Conservation (phyloP, 2,888 invertebrate species). For the Xanthorhoe spadicearia region DNA sequence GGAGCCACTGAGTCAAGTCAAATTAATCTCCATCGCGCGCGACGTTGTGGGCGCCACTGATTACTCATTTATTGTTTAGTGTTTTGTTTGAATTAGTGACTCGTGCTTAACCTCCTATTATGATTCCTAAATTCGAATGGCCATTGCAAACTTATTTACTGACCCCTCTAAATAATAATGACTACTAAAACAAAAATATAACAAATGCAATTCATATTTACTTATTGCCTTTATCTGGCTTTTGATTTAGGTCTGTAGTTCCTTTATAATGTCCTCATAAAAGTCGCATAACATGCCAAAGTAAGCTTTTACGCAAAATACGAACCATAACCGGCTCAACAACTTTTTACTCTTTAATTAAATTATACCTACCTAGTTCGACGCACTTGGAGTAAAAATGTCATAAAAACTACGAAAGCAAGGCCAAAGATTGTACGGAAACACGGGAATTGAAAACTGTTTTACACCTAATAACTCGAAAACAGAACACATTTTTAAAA, state of each 20-base stretch:
- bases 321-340: conserved; percentile 20
- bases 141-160: neutral
- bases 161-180: neutral
- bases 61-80: conserved; percentile 56
- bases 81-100: conserved; percentile 28
- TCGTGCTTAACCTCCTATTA: conserved; percentile 4
- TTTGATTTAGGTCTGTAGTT: neutral
- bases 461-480: too few relatives aligned
- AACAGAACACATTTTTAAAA: too few relatives aligned
- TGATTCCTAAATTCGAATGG: neutral
- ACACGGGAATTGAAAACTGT: neutral
- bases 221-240: neutral
- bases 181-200: too few relatives aligned
- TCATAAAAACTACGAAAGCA: conserved; percentile 22
- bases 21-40: conserved; percentile 58
- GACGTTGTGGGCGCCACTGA: conserved; percentile 49
- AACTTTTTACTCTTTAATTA: conserved; percentile 18
- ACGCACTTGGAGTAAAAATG: conserved; percentile 16
- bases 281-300: conserved; percentile 4
- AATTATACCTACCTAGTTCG: conserved; percentile 7
- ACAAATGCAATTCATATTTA: neutral
- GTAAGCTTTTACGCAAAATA: conserved; percentile 13
- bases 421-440: conserved; percentile 33
- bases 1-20: conserved; percentile 60
- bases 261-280: neutral